phyloP scores from a whole-genome alignment of 2,113 vertebrate genomes.

The Plecturocebus donacophilus region DNA sequence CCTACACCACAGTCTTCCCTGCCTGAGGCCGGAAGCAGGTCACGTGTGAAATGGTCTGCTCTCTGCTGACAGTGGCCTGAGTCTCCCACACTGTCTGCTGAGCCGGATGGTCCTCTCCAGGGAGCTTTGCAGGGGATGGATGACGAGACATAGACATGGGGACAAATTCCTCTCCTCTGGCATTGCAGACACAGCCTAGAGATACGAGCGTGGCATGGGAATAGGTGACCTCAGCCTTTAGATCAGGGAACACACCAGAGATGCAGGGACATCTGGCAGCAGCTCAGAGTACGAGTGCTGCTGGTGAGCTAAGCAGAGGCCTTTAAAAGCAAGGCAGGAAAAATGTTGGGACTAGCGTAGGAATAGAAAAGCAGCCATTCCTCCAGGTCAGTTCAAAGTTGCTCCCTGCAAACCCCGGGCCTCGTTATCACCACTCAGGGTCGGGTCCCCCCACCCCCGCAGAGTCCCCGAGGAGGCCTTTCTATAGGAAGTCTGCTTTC shows the following conservation, averaged over 20 bases:
- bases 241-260: not conserved
- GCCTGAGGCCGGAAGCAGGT: slow-evolving; percentile 41
- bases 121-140: not conserved
- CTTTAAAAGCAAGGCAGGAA: not conserved
- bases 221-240: not conserved
- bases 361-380: not conserved
- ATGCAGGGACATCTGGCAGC: not conserved
- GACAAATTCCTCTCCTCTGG: too few species aligned
- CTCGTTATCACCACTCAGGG: not conserved
- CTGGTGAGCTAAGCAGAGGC: not conserved
- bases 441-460: not conserved
- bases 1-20: slow-evolving; percentile 41
- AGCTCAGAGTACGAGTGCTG: not conserved
- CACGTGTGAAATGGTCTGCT: slow-evolving; percentile 40
- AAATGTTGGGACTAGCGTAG: not conserved
- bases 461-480: not conserved
- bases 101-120: not conserved
- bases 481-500: not conserved
- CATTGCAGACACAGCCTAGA: not conserved
- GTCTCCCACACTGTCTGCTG: not conserved
- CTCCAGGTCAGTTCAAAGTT: not conserved
- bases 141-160: rapidly evolving
- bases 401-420: not conserved
- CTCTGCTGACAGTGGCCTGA: not conserved
- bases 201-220: rapidly evolving